A percentile compares a stretch with the other conserved stretches of the same genome.
Evolutionary conservation across 2,113 vertebrate genomes (phyloP).

Genomic region (Poecilia latipinna): DNA sequence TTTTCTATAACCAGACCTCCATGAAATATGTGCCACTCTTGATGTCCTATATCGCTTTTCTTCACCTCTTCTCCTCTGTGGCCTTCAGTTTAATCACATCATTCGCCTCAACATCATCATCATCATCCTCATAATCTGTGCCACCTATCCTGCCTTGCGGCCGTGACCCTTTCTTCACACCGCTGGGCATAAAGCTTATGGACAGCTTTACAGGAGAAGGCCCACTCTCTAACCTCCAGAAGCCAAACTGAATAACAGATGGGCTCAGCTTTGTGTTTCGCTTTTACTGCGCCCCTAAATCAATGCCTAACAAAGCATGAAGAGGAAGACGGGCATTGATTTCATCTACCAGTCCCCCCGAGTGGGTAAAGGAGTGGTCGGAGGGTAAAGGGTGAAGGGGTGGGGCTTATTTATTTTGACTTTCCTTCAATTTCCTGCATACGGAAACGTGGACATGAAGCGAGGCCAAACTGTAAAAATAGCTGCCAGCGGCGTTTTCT

Average conservation of each 20-base stretch:
- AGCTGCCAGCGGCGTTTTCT: conserved; percentile 27
- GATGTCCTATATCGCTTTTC: background rate
- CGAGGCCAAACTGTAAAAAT: conserved; percentile 35
- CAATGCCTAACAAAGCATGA: conserved; percentile 77
- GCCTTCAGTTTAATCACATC: conserved; percentile 53
- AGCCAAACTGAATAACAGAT: conserved; percentile 76
- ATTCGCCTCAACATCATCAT: conserved; percentile 32
- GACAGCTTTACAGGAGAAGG: conserved; percentile 75
- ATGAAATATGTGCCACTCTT: conserved; percentile 9
- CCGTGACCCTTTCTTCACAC: conserved; percentile 72
- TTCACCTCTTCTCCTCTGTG: conserved; percentile 8
- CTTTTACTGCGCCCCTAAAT: conserved; percentile 81
- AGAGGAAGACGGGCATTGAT: conserved; percentile 70
- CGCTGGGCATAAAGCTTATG: conserved; percentile 59
- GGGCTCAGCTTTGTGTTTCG: conserved; percentile 75
- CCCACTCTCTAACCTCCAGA: conserved; percentile 72
- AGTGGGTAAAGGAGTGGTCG: conserved; percentile 65
- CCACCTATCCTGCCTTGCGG: conserved; percentile 53
- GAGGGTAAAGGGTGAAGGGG: conserved; percentile 65
- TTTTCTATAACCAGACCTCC: conserved; percentile 10
- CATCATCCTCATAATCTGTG: conserved; percentile 49
- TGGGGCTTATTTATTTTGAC: conserved; percentile 57
- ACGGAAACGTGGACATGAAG: conserved; percentile 25
- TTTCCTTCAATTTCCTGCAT: conserved; percentile 63
- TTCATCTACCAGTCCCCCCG: conserved; percentile 63